Conservation (phyloP, 2,797 vertebrate genomes). For the Cottoperca gobio region DNA sequence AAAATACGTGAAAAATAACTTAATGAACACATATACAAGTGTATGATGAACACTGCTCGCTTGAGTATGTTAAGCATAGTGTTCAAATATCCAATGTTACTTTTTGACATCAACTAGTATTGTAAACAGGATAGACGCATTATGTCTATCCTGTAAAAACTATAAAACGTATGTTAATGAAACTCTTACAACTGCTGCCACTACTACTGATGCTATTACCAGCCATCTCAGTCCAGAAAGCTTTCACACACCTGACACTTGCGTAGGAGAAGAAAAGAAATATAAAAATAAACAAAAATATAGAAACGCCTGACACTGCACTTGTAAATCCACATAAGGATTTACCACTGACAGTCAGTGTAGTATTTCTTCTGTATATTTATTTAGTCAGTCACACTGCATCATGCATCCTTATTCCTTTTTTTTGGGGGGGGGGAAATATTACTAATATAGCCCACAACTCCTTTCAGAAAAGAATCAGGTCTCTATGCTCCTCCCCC, state of each 20-base stretch:
- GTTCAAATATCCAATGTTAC: too few species aligned
- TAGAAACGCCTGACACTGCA: not conserved
- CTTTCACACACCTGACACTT: not conserved
- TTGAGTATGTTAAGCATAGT: too few species aligned
- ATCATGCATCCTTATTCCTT: too few species aligned
- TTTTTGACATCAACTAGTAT: too few species aligned
- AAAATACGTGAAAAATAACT: not conserved
- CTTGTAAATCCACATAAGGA: not conserved
- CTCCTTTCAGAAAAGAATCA: constrained; percentile 51
- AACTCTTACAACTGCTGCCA: too few species aligned
- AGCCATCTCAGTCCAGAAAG: not conserved
- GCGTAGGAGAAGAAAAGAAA: not conserved
- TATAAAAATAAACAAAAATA: not conserved
- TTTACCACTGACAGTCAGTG: not conserved
- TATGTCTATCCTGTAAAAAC: too few species aligned
- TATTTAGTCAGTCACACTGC: not conserved
- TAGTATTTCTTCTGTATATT: not conserved
- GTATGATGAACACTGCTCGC: too few species aligned
- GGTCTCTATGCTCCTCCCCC: constrained; percentile 48
- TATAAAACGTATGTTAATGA: too few species aligned
- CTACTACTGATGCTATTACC: not conserved
- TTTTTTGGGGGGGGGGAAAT: too few species aligned
- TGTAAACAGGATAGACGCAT: too few species aligned
- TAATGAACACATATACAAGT: not conserved
- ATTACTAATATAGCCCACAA: not conserved